These are phyloP conservation scores for Rana temporaria DNA, from an alignment of 2,113 vertebrate species.

Conservation along the genomic window DNA sequence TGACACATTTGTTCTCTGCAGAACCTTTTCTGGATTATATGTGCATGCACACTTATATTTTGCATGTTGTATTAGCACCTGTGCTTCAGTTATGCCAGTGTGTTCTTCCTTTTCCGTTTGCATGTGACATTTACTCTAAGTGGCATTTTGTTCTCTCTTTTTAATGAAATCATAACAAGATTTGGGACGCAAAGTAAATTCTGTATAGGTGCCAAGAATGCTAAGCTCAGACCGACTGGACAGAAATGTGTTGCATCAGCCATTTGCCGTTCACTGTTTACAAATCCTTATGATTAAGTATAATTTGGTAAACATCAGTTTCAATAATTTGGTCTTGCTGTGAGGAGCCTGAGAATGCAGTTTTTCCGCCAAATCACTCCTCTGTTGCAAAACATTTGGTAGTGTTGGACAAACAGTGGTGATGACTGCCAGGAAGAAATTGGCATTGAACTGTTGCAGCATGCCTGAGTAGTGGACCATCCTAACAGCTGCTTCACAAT, in stretches of 20 bases:
- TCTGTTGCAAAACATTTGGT: conserved; percentile 51
- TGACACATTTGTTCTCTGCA: no score
- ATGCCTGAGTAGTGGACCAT: neutral
- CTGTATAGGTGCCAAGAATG: neutral
- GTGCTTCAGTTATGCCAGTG: no score
- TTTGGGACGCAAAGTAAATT: neutral
- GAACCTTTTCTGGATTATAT: no score
- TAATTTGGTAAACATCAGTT: conserved; percentile 37
- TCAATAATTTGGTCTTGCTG: conserved; percentile 1
- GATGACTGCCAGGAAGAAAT: conserved; percentile 29
- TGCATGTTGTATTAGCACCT: no score
- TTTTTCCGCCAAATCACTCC: conserved; percentile 23
- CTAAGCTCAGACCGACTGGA: conserved; percentile 31
- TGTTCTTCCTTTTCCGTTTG: no score
- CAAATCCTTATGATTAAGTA: conserved; percentile 36
- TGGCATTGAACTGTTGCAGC: neutral
- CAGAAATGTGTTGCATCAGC: conserved; percentile 22
- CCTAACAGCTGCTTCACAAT: neutral
- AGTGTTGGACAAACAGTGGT: conserved; percentile 31
- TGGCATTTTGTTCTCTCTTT: no score
- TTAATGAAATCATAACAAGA: neutral
- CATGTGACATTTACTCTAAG: no score
- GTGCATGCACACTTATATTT: no score
- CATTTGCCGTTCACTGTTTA: conserved; percentile 23
- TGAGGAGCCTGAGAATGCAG: conserved; percentile 4